phyloP scores from a whole-genome alignment of 2,113 vertebrate genomes.

The Podocnemis expansa region DNA sequence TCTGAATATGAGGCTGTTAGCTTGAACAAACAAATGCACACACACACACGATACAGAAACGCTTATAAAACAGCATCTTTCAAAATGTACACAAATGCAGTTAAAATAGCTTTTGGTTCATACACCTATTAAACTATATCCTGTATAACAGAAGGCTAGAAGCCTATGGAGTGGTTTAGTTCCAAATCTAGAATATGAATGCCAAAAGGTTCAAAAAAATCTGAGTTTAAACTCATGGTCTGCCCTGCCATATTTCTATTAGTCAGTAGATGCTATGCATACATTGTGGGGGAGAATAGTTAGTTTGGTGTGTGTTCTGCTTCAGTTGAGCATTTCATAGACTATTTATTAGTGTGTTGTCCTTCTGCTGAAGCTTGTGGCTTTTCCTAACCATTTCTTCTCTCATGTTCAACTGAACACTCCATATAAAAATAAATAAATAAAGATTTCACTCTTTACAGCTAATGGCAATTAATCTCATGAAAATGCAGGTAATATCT shows the following conservation, averaged over 20 bases:
- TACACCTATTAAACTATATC: constrained; percentile 1
- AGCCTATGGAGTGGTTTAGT: neutral
- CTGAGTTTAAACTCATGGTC: neutral
- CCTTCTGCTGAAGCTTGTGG: neutral
- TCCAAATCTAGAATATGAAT: constrained; percentile 22
- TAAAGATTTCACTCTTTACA: neutral
- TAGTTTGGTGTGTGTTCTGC: constrained; percentile 17
- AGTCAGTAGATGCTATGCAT: constrained; percentile 23
- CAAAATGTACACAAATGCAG: constrained; percentile 36
- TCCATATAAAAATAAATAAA: neutral
- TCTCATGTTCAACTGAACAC: constrained; percentile 20
- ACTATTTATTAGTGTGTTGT: neutral
- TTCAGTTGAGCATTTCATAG: neutral
- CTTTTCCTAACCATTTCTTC: neutral
- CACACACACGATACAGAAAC: constrained; percentile 23
- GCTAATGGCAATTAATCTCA: neutral
- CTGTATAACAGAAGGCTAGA: neutral
- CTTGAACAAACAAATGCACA: neutral
- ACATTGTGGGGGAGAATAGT: neutral
- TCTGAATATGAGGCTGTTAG: constrained; percentile 24
- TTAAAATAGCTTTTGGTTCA: constrained; percentile 13
- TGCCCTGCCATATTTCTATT: neutral
- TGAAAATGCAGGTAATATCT: neutral
- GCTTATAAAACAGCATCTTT: constrained; percentile 24
- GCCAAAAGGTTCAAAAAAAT: neutral